phyloP scores from a whole-genome alignment of 2,113 vertebrate species.

The Chaenocephalus aceratus region DNA sequence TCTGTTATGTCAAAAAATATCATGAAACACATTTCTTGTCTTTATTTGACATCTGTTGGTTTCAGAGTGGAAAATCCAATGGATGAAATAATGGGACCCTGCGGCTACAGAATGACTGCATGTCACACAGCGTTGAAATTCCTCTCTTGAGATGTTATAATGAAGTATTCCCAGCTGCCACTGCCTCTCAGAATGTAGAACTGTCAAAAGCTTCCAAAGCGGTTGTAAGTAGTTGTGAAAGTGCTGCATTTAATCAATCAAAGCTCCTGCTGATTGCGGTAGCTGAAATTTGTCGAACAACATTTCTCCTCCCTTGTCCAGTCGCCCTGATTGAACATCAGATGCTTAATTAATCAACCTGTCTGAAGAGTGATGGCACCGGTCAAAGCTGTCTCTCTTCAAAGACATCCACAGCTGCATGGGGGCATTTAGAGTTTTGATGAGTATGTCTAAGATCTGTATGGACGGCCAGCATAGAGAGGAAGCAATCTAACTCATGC shows the following conservation, averaged over 20 bases:
- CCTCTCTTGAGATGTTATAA: conserved; percentile 29
- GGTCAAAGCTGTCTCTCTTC: conserved; percentile 11
- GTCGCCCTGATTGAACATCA: conserved; percentile 41
- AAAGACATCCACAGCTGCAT: conserved; percentile 25
- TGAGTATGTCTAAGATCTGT: conserved; percentile 30
- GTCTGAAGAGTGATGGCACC: conserved; percentile 19
- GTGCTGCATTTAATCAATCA: conserved; percentile 46
- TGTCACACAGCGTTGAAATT: conserved; percentile 21
- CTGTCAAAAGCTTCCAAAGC: conserved; percentile 37
- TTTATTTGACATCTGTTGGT: neutral
- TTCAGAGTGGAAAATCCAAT: neutral
- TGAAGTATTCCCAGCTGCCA: conserved; percentile 40
- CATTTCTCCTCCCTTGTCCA: neutral
- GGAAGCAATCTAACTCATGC: conserved; percentile 72
- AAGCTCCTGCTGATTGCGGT: conserved; percentile 36
- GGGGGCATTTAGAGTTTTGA: conserved; percentile 52
- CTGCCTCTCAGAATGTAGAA: conserved; percentile 3
- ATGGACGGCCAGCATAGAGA: conserved; percentile 54
- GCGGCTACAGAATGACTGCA: neutral
- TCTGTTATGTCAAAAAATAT: neutral
- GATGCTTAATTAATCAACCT: conserved; percentile 51
- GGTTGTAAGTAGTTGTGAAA: conserved; percentile 9
- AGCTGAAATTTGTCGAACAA: conserved; percentile 9
- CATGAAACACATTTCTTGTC: neutral
- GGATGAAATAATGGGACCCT: neutral